Evolutionary conservation across 1,140 invertebrate species (phyloP).

Genomic region (Drosophila lacteicornis): DNA sequence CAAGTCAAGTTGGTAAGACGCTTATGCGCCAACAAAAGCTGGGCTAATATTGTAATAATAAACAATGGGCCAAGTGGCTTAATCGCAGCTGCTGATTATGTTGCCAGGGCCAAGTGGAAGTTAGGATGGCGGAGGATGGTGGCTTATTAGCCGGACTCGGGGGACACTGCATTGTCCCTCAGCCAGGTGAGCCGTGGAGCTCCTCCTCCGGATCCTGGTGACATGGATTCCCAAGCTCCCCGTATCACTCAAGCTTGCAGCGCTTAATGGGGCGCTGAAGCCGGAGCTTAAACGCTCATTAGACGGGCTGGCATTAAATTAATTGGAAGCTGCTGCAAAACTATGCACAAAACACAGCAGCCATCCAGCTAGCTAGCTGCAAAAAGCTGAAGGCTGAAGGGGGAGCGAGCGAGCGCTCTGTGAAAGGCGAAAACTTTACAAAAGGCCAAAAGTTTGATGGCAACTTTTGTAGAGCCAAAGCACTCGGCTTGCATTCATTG

Average conservation of each 20-base stretch:
- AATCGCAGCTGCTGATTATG: constrained; percentile 82
- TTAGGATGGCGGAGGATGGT: neutral
- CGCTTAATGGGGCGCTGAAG: constrained; percentile 42
- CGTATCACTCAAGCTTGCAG: constrained; percentile 22
- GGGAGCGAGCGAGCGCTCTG: constrained; percentile 11
- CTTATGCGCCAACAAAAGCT: constrained; percentile 72
- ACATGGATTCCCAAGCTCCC: constrained; percentile 1
- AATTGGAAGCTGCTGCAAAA: constrained; percentile 77
- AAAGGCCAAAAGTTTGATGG: constrained; percentile 82
- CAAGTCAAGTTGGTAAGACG: constrained; percentile 43
- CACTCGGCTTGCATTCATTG: constrained; percentile 82
- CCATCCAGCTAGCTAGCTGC: neutral
- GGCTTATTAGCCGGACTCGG: constrained; percentile 26
- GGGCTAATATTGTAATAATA: constrained; percentile 82
- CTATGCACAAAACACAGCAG: constrained; percentile 51
- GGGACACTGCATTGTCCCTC: constrained; percentile 20
- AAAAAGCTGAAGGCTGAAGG: constrained; percentile 10
- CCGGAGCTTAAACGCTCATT: constrained; percentile 79
- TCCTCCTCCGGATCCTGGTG: constrained; percentile 8
- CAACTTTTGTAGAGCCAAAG: constrained; percentile 78
- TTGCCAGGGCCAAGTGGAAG: constrained; percentile 65
- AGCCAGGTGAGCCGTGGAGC: constrained; percentile 16
- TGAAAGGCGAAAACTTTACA: constrained; percentile 76
- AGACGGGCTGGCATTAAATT: constrained; percentile 79
- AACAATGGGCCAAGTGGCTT: constrained; percentile 80